Base-by-base conservation (phyloP, 2,797 vertebrate genomes). In the Chaetophractus vellerosus region DNA sequence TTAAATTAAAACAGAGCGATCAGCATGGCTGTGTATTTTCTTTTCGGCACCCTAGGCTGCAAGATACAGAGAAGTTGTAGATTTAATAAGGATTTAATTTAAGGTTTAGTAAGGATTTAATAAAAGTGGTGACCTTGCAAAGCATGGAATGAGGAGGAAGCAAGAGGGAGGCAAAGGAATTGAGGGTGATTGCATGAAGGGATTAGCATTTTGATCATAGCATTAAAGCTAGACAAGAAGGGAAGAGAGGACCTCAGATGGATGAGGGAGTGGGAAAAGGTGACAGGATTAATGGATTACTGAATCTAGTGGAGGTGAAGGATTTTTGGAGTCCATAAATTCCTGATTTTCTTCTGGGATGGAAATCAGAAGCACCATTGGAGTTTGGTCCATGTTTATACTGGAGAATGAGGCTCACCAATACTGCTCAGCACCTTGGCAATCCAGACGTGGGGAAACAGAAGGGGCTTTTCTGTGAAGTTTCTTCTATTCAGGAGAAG, bases 31-130 rank as follows among this genome's bases (percentile, higher is more conserved):
- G 80, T 59, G 36, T 31, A 55, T 41, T 64, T 84, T 91, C 48
- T 38, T 86, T 66, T 55, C 78, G 36, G 66, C 52, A 75, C 45
- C 76, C 10, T 15, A 5, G 83, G 21, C n/a, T 50, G 23, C 41
- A 83, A 68, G 48, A 28, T 0, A 31, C 71, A 78, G 15, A 52
- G 14, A 41, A 76, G 76, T 82, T 14, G 6, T 31, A 82, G 50
- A 74, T 50, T 57, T n/a, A n/a, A n/a, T n/a, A n/a, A n/a, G n/a
- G n/a, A n/a, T n/a, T n/a, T 68, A 68, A 50, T 36, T 86, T 33
- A 68, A 91, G 68, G 9, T 61, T 75, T 59, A 85, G 41, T 36
- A 71, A 84, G 48, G 45, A 18, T 28, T 90, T 94, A 72, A 90
- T 72, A 57, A 86, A 72, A 19, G n/a, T 64, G 85, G 23, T 80